These are phyloP conservation scores for Agriopis marginaria DNA, from an alignment of 2,888 invertebrate genomes.

Conservation along the genomic window DNA sequence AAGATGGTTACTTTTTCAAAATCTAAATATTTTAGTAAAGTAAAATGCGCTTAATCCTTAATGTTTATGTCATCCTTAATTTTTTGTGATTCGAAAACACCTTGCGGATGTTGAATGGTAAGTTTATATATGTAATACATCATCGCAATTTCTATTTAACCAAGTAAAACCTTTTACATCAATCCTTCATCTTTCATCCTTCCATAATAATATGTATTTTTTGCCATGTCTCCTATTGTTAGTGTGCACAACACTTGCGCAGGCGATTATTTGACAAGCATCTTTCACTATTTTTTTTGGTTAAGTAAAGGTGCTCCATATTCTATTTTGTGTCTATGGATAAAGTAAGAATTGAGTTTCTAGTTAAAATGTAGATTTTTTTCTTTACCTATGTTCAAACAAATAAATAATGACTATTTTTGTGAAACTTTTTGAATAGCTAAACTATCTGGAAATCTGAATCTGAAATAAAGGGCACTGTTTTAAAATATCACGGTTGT, in stretches of 20 bases:
- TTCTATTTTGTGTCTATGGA: not conserved
- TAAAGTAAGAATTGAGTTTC: not conserved
- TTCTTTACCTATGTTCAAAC: no score
- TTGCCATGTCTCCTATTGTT: conserved; percentile 54
- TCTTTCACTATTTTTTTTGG: conserved; percentile 60
- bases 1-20: no score
- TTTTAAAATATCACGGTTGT: no score
- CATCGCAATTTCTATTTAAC: conserved; percentile 57
- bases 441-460: no score
- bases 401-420: not conserved
- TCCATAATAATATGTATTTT: conserved; percentile 45
- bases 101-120: conserved; percentile 57
- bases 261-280: conserved; percentile 77
- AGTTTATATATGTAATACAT: conserved; percentile 47
- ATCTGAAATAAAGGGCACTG: no score
- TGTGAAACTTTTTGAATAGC: no score
- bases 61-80: conserved; percentile 9
- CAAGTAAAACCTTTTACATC: conserved; percentile 58
- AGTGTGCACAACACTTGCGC: conserved; percentile 68
- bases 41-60: no score
- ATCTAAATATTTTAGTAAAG: not conserved
- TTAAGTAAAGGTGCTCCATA: conserved; percentile 55
- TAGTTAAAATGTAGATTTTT: not conserved
- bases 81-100: conserved; percentile 49
- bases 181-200: conserved; percentile 65